Evolutionary conservation across 2,797 vertebrate species (phyloP), one percentile per base, ranked within the genome.

Genomic region (Alcedo atthis): DNA sequence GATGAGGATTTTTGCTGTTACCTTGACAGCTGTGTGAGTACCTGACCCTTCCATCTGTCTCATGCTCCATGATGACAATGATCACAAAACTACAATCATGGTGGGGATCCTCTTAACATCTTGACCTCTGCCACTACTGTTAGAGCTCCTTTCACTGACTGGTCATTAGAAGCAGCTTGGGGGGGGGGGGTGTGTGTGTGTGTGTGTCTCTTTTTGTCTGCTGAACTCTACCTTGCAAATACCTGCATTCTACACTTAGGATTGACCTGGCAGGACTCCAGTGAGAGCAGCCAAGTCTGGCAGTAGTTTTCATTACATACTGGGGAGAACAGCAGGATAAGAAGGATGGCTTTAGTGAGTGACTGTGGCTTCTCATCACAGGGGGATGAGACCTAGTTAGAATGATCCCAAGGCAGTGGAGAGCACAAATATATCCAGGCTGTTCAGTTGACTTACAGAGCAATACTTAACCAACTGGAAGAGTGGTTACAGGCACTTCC

Each of bases 51-150:
- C 30, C 4, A 12, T 30, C 48, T 35, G 46, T 70, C 49, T 59
- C 22, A 25, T 63, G 16, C 25, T 76, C 21, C 0, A 0, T 18
- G n/a, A 43, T 30, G 42, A 51, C 25, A 4, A 15, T 22, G 15
- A n/a, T 48, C 24, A 15, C 42, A 69, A 19, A 70, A 43, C 21
- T 48, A 2, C 9, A 9, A 0, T 3, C 18, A 8, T 35, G 37
- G 14, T 28, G n/a, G 53, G 51, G 43, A 51, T 66, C 20, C 33
- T 37, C 8, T 51, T 28, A 9, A 16, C 0, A 0, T 16, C 59
- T 8, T 53, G 46, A 58, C 15, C 19, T 79, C 45, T 42, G 55
- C 55, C 62, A 0, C 18, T 51, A 2, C 66, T 75, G 24, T 32
- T 58, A 11, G 33, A 68, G 10, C 19, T 81, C 35, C n/a, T 88